A percentile compares a stretch with the other conserved stretches of the same genome.
Evolutionary conservation across 2,797 vertebrate species (phyloP).

Genomic region (Lagodon rhomboides): DNA sequence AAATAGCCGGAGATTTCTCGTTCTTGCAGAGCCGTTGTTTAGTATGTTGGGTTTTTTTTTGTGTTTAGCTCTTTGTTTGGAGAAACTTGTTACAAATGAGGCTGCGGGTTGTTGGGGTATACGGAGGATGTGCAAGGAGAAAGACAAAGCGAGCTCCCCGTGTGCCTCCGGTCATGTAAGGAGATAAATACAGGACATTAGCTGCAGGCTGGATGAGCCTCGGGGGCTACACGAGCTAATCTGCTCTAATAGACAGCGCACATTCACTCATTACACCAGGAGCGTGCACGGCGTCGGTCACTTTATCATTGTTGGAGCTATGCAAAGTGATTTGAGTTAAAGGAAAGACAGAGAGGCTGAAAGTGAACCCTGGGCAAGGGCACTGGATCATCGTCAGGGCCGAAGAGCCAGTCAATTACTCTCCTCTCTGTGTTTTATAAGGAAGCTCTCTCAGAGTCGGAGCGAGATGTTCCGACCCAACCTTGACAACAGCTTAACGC

Average conservation of each 20-base stretch:
- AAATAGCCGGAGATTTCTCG: slow-evolving; percentile 18
- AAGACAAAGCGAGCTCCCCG: not conserved
- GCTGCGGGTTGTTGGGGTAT: slow-evolving; percentile 25
- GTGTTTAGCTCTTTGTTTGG: slow-evolving; percentile 37
- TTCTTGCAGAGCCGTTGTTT: slow-evolving; percentile 43
- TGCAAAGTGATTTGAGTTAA: slow-evolving; percentile 11
- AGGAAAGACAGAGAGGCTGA: not conserved
- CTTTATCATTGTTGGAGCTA: slow-evolving; percentile 39
- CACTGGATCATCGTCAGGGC: not conserved
- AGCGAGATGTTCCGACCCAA: not conserved
- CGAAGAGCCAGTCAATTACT: not conserved
- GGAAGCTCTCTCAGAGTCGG: not conserved
- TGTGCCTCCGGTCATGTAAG: slow-evolving; percentile 49
- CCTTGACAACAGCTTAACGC: slow-evolving; percentile 28
- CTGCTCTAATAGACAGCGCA: slow-evolving; percentile 57
- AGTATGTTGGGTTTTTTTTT: not conserved
- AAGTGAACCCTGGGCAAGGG: slow-evolving; percentile 7
- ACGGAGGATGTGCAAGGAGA: not conserved
- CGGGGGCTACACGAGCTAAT: slow-evolving; percentile 66
- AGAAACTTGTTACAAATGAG: slow-evolving; percentile 46
- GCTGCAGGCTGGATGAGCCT: slow-evolving; percentile 67
- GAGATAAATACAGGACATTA: slow-evolving; percentile 72
- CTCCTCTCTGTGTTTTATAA: not conserved
- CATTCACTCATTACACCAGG: slow-evolving; percentile 50
- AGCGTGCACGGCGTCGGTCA: slow-evolving; percentile 32